Evolutionary conservation across 2,888 invertebrate species (phyloP).

Genomic region (Drosophila eohydei): DNA sequence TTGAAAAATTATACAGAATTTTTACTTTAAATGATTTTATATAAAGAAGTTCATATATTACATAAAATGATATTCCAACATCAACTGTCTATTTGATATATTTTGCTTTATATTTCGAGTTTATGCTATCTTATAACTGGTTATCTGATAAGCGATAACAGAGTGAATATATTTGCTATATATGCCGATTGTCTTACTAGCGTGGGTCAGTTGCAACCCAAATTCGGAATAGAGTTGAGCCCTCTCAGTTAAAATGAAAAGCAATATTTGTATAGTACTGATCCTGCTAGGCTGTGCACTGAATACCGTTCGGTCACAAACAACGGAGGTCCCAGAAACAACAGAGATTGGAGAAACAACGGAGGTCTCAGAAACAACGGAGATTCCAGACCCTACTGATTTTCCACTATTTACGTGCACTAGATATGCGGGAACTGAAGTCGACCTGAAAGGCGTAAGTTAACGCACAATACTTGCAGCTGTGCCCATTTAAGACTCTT

Average conservation of each 20-base stretch:
- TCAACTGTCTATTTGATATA: no score
- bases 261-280: conserved; percentile 10
- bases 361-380: neutral
- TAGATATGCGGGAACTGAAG: neutral
- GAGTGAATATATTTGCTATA: conserved; percentile 23
- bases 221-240: neutral
- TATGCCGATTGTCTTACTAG: conserved; percentile 1
- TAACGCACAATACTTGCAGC: neutral
- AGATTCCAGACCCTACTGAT: neutral
- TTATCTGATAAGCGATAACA: conserved; percentile 9
- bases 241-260: conserved; percentile 11
- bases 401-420: neutral
- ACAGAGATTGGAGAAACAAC: neutral
- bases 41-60: no score
- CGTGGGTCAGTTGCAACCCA: conserved; percentile 22
- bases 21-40: no score
- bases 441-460: conserved; percentile 40
- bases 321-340: neutral
- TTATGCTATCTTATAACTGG: neutral
- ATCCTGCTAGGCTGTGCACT: conserved; percentile 28
- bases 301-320: conserved; percentile 14
- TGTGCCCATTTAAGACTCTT: neutral
- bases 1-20: no score
- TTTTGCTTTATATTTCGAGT: neutral
- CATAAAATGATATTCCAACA: neutral